These are phyloP conservation scores for Chirona hameri DNA, from an alignment of 2,888 invertebrate species.

Conservation along the genomic window DNA sequence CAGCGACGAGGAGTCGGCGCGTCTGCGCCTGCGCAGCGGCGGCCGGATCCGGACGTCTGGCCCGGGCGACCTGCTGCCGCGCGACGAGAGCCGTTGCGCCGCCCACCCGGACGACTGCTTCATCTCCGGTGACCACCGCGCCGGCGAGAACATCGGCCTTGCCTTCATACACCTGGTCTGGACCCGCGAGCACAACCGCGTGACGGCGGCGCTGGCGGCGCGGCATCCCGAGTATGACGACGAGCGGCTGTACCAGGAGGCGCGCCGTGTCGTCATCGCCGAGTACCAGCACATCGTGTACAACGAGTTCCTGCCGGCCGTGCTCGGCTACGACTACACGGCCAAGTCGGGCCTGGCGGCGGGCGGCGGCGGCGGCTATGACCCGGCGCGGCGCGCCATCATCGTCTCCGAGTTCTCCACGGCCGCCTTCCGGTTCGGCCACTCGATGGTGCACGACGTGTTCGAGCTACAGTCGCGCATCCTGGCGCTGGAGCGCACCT, in stretches of 20 bases:
- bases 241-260: conserved; percentile 54
- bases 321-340: conserved; percentile 51
- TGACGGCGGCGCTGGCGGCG: conserved; percentile 47
- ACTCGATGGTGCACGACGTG: conserved; percentile 35
- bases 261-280: conserved; percentile 52
- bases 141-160: conserved; percentile 54
- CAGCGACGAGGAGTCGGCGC: conserved; percentile 54
- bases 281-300: conserved; percentile 69
- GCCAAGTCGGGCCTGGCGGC: not conserved
- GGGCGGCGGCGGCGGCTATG: not conserved
- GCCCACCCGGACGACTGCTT: not conserved
- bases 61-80: conserved; percentile 45
- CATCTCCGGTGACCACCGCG: conserved; percentile 10
- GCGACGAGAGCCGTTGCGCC: conserved; percentile 43
- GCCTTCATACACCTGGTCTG: conserved; percentile 69
- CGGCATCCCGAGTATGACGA: conserved; percentile 53
- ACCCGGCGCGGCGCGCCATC: conserved; percentile 27
- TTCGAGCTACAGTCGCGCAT: not conserved
- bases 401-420: conserved; percentile 37
- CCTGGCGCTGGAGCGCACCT: not conserved
- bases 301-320: conserved; percentile 72
- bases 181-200: conserved; percentile 52
- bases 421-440: conserved; percentile 38
- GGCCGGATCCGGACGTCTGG: not conserved
- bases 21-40: conserved; percentile 58